These are phyloP conservation scores for Napeogenes inachia DNA, from an alignment of 2,888 invertebrate species.

Conservation along the genomic window DNA sequence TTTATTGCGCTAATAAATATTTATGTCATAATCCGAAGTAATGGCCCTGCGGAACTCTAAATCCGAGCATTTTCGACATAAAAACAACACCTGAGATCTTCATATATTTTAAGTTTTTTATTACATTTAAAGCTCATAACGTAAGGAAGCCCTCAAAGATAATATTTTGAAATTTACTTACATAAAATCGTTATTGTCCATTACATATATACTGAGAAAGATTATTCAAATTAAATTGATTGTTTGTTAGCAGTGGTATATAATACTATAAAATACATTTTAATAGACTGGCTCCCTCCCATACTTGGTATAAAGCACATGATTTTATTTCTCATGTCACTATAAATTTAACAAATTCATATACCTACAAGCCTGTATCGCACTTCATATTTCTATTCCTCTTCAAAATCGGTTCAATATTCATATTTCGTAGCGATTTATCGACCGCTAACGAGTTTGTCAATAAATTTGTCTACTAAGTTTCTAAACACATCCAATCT, in stretches of 20 bases:
- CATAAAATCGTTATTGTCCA: no score
- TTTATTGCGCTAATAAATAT: constrained; percentile 61
- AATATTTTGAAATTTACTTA: neutral
- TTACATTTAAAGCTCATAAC: constrained; percentile 4
- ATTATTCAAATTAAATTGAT: no score
- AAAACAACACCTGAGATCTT: constrained; percentile 31
- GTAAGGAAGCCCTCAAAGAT: neutral
- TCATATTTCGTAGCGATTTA: constrained; percentile 48
- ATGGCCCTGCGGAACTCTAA: constrained; percentile 44
- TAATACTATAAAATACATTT: neutral
- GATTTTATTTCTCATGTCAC: neutral
- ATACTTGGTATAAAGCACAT: neutral
- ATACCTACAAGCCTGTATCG: constrained; percentile 12
- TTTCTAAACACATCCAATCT: constrained; percentile 32
- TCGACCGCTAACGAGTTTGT: constrained; percentile 54
- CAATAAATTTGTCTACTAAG: constrained; percentile 54
- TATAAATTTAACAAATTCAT: neutral
- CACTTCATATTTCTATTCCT: constrained; percentile 15
- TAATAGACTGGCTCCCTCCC: neutral
- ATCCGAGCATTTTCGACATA: constrained; percentile 32
- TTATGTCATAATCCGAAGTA: constrained; percentile 63
- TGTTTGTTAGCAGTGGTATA: no score
- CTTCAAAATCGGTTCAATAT: constrained; percentile 26
- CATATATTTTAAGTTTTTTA: constrained; percentile 26
- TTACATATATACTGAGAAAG: no score